Conservation (phyloP, 2,888 invertebrate species). For the Tachina fera region DNA sequence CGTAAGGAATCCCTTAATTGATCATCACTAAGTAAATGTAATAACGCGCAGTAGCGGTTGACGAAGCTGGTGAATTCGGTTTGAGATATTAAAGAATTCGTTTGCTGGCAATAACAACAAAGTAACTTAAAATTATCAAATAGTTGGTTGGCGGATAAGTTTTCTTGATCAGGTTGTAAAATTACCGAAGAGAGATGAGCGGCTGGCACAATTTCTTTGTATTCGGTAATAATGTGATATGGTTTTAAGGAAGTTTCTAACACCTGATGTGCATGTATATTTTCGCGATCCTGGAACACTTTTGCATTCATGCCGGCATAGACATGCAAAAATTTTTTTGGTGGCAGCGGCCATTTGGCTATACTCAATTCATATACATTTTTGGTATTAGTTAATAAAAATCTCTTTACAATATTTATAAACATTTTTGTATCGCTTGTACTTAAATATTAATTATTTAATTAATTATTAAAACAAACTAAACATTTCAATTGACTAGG, state of each 20-base stretch:
- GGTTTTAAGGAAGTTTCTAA: conserved; percentile 76
- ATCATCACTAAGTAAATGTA: conserved; percentile 84
- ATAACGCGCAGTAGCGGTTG: conserved; percentile 83
- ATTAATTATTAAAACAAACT: conserved; percentile 44
- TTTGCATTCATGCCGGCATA: conserved; percentile 70
- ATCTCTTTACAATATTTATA: conserved; percentile 28
- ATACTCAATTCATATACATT: background rate
- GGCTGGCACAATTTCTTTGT: conserved; percentile 1
- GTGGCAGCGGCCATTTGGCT: conserved; percentile 1
- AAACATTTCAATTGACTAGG: background rate
- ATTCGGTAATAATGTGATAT: conserved; percentile 76
- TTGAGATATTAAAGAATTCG: conserved; percentile 75
- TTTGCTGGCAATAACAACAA: conserved; percentile 75
- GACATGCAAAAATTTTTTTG: conserved; percentile 38
- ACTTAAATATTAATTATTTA: conserved; percentile 14
- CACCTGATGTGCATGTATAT: conserved; percentile 79
- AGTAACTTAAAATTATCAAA: conserved; percentile 76
- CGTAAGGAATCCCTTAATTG: conserved; percentile 85
- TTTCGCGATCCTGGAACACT: conserved; percentile 78
- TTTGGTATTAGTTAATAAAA: conserved; percentile 8
- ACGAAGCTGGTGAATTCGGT: conserved; percentile 76
- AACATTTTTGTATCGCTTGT: conserved; percentile 14
- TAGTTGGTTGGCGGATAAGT: conserved; percentile 67
- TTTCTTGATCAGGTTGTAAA: background rate
- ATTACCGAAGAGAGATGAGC: background rate